These are phyloP conservation scores for Chamaetylas fuelleborni DNA, from an alignment of 2,113 vertebrate genomes.

Conservation along the genomic window DNA sequence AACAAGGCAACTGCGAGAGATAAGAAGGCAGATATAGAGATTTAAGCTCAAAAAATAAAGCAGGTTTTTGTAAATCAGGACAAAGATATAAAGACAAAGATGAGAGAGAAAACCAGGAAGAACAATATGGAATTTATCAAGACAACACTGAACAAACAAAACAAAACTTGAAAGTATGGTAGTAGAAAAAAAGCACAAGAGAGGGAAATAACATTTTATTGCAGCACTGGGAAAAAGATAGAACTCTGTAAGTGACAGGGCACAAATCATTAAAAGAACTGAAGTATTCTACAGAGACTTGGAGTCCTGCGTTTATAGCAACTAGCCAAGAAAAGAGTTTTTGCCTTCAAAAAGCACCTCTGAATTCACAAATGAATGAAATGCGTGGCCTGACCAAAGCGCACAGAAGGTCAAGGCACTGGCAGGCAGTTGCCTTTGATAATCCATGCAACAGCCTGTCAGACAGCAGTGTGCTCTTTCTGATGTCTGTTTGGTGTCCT, in stretches of 20 bases:
- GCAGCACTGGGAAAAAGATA: background rate
- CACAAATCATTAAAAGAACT: slow-evolving; percentile 56
- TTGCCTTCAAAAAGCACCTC: slow-evolving; percentile 56
- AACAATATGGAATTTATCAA: slow-evolving; percentile 42
- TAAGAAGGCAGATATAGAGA: background rate
- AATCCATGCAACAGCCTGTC: slow-evolving; percentile 42
- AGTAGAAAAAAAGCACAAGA: slow-evolving; percentile 18
- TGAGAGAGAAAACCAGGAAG: slow-evolving; percentile 7
- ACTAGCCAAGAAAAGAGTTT: slow-evolving; percentile 36
- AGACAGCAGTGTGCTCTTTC: slow-evolving; percentile 42
- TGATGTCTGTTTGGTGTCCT: slow-evolving; percentile 48
- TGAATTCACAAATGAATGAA: slow-evolving; percentile 59
- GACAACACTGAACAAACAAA: slow-evolving; percentile 25
- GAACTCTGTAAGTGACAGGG: slow-evolving; percentile 28
- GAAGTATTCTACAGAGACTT: slow-evolving; percentile 62
- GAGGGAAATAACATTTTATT: slow-evolving; percentile 17
- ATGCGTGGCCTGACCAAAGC: slow-evolving; percentile 50
- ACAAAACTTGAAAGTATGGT: slow-evolving; percentile 31
- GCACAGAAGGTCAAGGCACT: slow-evolving; percentile 27
- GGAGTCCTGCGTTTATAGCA: slow-evolving; percentile 37
- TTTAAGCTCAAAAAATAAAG: slow-evolving; percentile 36
- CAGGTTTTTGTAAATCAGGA: slow-evolving; percentile 26
- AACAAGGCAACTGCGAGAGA: slow-evolving; percentile 28
- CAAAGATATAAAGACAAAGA: background rate
- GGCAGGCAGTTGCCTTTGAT: slow-evolving; percentile 57